Conservation (phyloP, 2,797 vertebrate species). For the Capromys pilorides region DNA sequence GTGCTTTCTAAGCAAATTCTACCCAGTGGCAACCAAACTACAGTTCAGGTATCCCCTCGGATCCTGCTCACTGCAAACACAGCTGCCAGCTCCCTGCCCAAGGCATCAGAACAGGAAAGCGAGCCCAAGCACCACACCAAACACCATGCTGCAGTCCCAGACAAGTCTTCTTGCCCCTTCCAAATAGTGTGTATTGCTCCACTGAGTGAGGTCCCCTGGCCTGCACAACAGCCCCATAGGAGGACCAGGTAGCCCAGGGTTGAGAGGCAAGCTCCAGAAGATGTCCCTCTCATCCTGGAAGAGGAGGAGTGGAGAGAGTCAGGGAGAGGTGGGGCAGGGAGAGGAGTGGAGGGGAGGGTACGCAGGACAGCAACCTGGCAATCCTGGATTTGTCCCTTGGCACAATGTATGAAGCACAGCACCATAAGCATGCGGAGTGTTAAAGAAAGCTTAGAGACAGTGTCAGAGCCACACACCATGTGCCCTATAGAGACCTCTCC, state of each 20-base stretch:
- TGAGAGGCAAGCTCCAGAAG: neutral
- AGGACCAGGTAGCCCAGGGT: neutral
- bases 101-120: too few species aligned
- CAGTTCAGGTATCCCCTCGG: neutral
- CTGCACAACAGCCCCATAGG: neutral
- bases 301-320: neutral
- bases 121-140: slow-evolving; percentile 23
- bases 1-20: slow-evolving; percentile 61
- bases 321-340: neutral
- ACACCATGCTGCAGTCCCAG: neutral
- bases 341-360: neutral
- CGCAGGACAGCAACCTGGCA: neutral
- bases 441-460: neutral
- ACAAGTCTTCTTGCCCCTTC: slow-evolving; percentile 19
- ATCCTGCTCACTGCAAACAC: too few species aligned
- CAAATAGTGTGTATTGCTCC: slow-evolving; percentile 7
- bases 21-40: slow-evolving; percentile 44
- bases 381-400: too few species aligned
- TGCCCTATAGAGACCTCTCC: neutral
- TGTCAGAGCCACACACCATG: neutral
- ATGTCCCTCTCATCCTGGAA: neutral
- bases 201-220: neutral
- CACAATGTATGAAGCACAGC: neutral
- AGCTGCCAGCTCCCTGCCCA: too few species aligned
- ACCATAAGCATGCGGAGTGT: neutral